A percentile compares a stretch with the other conserved stretches of the same genome.
Evolutionary conservation across 2,888 invertebrate species (phyloP).

Genomic region (Caenorhabditis sp.): DNA sequence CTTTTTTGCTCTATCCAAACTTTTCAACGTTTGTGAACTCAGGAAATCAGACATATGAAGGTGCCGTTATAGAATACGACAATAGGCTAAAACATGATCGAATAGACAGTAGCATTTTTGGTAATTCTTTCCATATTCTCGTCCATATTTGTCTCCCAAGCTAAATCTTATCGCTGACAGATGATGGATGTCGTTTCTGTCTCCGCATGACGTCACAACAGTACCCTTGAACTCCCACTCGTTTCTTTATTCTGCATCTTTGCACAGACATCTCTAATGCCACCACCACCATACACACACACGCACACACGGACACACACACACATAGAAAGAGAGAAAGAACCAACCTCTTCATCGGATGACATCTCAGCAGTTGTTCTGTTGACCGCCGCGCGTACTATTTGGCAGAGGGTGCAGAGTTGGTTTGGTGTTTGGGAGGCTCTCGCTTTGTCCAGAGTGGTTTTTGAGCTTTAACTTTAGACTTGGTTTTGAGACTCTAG

Average conservation of each 20-base stretch:
- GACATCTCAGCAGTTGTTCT: slow-evolving; percentile 11
- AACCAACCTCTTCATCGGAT: neutral
- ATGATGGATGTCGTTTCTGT: neutral
- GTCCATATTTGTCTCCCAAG: neutral
- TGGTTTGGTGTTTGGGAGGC: neutral
- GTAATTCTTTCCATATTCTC: too few relatives aligned
- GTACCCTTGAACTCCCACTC: slow-evolving; percentile 5
- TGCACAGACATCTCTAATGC: slow-evolving; percentile 2
- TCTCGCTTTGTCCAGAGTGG: too few relatives aligned
- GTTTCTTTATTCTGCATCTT: slow-evolving; percentile 14
- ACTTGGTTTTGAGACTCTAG: too few relatives aligned
- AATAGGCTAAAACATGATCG: too few relatives aligned
- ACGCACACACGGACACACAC: neutral
- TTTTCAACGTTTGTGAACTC: too few relatives aligned
- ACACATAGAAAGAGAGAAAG: too few relatives aligned
- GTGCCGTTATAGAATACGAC: too few relatives aligned
- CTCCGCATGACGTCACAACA: neutral
- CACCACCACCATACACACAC: neutral
- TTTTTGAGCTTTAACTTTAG: too few relatives aligned
- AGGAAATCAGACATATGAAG: too few relatives aligned
- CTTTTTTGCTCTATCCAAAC: too few relatives aligned
- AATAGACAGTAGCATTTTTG: too few relatives aligned
- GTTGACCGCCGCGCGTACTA: neutral
- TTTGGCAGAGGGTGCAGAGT: neutral
- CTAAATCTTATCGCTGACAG: slow-evolving; percentile 1